Base-by-base conservation (phyloP, 2,113 vertebrate species). In the Pan paniscus region DNA sequence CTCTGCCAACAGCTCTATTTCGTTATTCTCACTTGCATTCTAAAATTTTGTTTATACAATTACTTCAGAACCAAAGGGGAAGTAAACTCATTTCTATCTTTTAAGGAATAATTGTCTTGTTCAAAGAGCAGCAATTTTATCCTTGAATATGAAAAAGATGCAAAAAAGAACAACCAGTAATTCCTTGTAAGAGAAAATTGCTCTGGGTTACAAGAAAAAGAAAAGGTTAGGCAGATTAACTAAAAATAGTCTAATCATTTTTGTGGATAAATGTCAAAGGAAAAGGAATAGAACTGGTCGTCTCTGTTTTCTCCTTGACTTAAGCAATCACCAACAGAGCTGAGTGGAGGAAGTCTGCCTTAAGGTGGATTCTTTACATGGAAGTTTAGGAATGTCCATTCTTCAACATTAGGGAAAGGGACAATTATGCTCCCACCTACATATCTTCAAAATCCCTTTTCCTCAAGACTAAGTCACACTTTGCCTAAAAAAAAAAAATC, bases 31-130 rank as follows among this genome's bases (percentile, higher is more conserved):
- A 73, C 96, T 98, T 98, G 97, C 95, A 96, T 98, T 97, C 97
- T 97, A 90, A 97, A 98, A 97, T 97, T 97, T 97, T 97, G 96
- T 97, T 98, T 98, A 90, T 90, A 91, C 97, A 98, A 98, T 98
- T 98, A 96, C 93, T 90, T 91, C 73, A 73, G 96, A 98, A 95
- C 90, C 96, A 86, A 57, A 55, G 90, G 96, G 97, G 94, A 96
- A 98, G 97, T 96, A 98, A 98, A 98, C 93, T 93, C 97, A 97
- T 98, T 97, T 98, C 9, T 55, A 8, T 96, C 73, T 96, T 97
- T 79, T 93, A 94, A 88, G 25, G 83, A 93, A 95, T 95, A 97
- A 96, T 92, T 91, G 96, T 97, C 82, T 93, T 96, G 23, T 16
- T 89, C 94, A 98, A 97, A 98, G 92, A 92, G 55, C 90, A 96